These are phyloP conservation scores for Aleiodes testaceus DNA, from an alignment of 2,888 invertebrate genomes.

Conservation along the genomic window DNA sequence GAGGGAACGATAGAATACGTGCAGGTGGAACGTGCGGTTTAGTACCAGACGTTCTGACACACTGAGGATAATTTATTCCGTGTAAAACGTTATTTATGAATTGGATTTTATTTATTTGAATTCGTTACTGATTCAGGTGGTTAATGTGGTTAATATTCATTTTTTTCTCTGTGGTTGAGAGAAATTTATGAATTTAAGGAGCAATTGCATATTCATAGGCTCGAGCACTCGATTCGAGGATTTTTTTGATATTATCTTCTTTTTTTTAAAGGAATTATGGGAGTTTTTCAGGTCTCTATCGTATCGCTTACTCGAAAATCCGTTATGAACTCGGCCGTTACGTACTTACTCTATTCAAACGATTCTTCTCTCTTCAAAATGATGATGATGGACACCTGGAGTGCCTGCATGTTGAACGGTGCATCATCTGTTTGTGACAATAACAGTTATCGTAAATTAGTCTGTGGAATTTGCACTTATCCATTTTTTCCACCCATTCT, in stretches of 20 bases:
- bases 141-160: too few relatives aligned
- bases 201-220: too few relatives aligned
- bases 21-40: conserved; percentile 54
- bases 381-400: conserved; percentile 36
- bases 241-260: too few relatives aligned
- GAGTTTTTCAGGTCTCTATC: not conserved
- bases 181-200: too few relatives aligned
- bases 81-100: not conserved
- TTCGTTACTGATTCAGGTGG: too few relatives aligned
- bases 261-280: too few relatives aligned
- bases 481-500: too few relatives aligned
- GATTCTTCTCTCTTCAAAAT: conserved; percentile 12
- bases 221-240: too few relatives aligned
- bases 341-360: conserved; percentile 26
- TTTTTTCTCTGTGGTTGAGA: too few relatives aligned
- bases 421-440: not conserved
- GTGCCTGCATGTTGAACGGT: not conserved
- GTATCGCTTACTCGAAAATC: conserved; percentile 5
- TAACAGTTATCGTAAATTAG: conserved; percentile 35
- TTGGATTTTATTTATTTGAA: not conserved
- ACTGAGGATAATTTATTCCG: conserved; percentile 11
- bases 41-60: conserved; percentile 42
- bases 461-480: not conserved
- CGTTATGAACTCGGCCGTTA: conserved; percentile 35
- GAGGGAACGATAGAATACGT: conserved; percentile 59